Evolutionary conservation across 2,113 vertebrate genomes (phyloP).

Genomic region (Petaurus breviceps): DNA sequence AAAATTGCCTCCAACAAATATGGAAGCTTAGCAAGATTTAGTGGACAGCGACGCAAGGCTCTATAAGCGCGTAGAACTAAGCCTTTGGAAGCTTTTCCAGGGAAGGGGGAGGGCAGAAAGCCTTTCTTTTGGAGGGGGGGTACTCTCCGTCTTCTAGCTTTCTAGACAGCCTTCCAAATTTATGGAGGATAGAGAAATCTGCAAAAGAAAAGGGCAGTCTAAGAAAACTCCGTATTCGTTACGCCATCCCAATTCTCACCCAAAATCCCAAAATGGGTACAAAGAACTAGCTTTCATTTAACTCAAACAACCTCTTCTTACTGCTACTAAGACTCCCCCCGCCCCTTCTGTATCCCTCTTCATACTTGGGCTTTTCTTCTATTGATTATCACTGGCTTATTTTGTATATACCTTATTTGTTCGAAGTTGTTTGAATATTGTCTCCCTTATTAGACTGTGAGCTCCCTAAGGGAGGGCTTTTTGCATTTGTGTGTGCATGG

Average conservation of each 20-base stretch:
- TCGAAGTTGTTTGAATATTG: neutral
- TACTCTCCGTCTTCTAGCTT: neutral
- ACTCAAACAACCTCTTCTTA: neutral
- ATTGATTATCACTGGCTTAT: neutral
- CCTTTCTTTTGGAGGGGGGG: no score
- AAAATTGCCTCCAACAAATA: neutral
- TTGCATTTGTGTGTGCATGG: neutral
- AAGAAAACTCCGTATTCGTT: neutral
- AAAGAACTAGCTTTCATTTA: neutral
- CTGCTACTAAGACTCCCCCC: neutral
- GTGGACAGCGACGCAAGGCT: neutral
- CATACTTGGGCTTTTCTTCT: neutral
- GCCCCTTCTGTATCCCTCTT: neutral
- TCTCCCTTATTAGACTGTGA: neutral
- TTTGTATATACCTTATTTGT: neutral
- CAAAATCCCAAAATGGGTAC: neutral
- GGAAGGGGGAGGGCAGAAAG: neutral
- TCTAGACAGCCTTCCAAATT: neutral
- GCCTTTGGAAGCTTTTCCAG: neutral
- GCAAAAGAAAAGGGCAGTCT: neutral
- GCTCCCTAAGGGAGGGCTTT: neutral
- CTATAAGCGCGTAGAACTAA: neutral
- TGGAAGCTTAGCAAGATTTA: neutral
- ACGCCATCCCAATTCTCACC: neutral
- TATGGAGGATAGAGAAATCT: neutral